These are phyloP conservation scores for Limenitis camilla DNA, from an alignment of 2,888 invertebrate species.

Conservation along the genomic window DNA sequence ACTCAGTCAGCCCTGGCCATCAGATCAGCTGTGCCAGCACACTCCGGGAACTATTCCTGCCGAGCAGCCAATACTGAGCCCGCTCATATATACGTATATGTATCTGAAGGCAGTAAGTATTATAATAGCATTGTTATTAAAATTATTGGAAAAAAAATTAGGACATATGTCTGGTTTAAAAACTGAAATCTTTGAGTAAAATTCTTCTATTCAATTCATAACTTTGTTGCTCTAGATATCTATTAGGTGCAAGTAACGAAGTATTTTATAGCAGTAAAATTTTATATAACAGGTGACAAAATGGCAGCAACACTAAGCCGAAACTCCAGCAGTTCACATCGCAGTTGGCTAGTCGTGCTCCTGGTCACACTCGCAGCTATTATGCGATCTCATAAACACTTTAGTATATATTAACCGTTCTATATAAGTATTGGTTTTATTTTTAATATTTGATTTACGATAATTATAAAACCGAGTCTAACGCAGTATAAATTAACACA, in stretches of 20 bases:
- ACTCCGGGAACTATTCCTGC: conserved; percentile 94
- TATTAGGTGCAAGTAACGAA: no score
- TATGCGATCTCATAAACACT: conserved; percentile 1
- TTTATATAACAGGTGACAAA: conserved; percentile 81
- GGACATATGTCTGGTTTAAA: no score
- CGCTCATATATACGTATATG: conserved; percentile 91
- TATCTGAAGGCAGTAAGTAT: conserved; percentile 85
- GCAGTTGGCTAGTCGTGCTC: conserved; percentile 8
- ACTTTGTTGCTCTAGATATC: no score
- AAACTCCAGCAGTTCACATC: conserved; percentile 64
- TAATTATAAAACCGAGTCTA: no score
- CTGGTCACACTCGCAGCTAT: conserved; percentile 8
- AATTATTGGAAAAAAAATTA: background rate
- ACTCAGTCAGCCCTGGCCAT: conserved; percentile 91
- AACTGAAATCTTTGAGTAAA: no score
- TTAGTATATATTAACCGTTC: background rate
- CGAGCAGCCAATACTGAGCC: conserved; percentile 92
- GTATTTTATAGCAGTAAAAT: no score
- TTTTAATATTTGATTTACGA: background rate
- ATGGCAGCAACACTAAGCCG: conserved; percentile 91
- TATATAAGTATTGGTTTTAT: background rate
- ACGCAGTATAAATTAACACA: no score
- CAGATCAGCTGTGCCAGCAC: conserved; percentile 79
- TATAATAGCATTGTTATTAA: background rate
- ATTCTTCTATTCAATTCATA: no score